Base-by-base conservation (phyloP, 2,113 vertebrate species). In the Australoheros scitulus region DNA sequence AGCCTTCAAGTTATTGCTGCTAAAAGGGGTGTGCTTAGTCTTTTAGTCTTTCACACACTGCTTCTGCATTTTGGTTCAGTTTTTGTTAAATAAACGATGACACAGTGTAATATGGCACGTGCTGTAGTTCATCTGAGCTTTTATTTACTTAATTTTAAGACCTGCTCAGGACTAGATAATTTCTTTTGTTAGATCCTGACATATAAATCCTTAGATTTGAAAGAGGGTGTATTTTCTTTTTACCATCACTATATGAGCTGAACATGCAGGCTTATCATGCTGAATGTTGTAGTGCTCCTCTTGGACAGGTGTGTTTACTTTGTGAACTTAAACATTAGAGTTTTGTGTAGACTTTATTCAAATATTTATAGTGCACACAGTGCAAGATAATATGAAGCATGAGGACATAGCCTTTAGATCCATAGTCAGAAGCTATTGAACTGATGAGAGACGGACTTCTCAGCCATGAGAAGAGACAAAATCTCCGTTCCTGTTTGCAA, bases 241-340 rank as follows among this genome's bases (percentile, higher is more conserved):
- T 70, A 6, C 17, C 0, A 0, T 20, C 41, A 50, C 24, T 2
- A 22, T 50, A 50, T 11, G 24, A 29, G 65, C 61, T 72, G 81
- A 88, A 83, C 68, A 63, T 14, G 18, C n/a, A 61, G 78, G 63
- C 58, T 88, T 86, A 76, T 77, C 38, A 7, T 11, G 5, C 47
- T 57, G 74, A 85, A 74, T 61, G 75, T 1, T 36, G 79, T 83
- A 80, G 86, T 64, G 63, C 83, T 87, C 92, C 81, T 87, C 80
- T 80, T 80, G 85, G 82, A 88, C 93, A 94, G 93, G 91, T 94
- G 89, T 94, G 90, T 95, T 95, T 93, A 80, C 84, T 72, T 55
- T 57, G 3, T 18, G 32, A 77, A 79, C 84, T 83, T 87, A 91
- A 84, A 93, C 70, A 77, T 82, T 83, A 88, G 81, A 60, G 61